A percentile compares a stretch with the other conserved stretches of the same genome.
phyloP scores from a whole-genome alignment of 2,113 vertebrate species.

The Ailuropoda melanoleuca region DNA sequence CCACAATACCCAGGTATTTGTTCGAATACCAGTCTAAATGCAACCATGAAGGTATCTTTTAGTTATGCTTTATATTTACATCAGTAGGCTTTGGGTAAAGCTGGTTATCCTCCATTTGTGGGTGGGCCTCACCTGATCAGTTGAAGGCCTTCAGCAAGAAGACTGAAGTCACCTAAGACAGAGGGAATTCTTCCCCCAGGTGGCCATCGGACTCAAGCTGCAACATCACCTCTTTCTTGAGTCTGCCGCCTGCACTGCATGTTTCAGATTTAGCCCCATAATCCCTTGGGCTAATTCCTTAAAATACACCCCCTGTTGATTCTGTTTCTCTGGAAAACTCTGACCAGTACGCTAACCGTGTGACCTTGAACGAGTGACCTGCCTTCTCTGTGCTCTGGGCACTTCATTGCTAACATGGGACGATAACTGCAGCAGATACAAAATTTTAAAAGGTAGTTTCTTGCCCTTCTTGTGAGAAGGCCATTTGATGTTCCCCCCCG shows the following conservation, averaged over 20 bases:
- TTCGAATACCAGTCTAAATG: neutral
- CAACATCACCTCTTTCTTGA: neutral
- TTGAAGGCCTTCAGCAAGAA: neutral
- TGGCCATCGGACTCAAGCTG: neutral
- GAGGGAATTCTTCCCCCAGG: neutral
- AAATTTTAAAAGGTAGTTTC: neutral
- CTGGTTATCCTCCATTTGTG: neutral
- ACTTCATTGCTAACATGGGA: neutral
- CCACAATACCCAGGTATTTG: accelerated
- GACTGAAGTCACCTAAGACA: neutral
- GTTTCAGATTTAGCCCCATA: neutral
- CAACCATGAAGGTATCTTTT: neutral
- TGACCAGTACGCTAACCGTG: neutral
- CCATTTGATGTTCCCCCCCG: accelerated
- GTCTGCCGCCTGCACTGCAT: neutral
- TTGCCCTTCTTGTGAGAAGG: neutral
- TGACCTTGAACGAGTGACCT: neutral
- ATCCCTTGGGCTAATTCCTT: neutral
- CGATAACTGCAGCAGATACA: neutral
- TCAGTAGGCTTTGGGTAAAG: neutral
- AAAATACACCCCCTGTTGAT: neutral
- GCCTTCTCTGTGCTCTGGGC: neutral
- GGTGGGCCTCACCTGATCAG: neutral
- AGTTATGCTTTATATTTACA: neutral
- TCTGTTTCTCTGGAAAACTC: neutral